Evolutionary conservation across 2,888 invertebrate species (phyloP).

Genomic region (Epinotia ramella): DNA sequence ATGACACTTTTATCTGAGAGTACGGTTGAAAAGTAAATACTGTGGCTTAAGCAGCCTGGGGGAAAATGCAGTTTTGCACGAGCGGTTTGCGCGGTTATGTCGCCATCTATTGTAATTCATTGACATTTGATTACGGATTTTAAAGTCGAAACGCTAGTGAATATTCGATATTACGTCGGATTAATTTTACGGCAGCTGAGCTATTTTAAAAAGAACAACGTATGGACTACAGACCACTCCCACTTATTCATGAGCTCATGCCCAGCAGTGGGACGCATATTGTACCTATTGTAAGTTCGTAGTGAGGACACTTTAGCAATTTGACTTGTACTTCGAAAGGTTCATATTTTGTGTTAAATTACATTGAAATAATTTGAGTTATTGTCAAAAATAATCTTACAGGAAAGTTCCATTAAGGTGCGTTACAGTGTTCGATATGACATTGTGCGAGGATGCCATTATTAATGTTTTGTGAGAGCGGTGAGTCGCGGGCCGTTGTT

Average conservation of each 20-base stretch:
- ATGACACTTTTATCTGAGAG: slow-evolving; percentile 82
- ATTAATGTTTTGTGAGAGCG: slow-evolving; percentile 60
- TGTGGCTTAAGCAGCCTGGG: slow-evolving; percentile 60
- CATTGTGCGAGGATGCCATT: slow-evolving; percentile 54
- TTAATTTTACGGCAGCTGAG: slow-evolving; percentile 52
- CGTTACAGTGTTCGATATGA: slow-evolving; percentile 55
- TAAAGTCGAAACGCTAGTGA: slow-evolving; percentile 54
- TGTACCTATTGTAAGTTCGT: neutral
- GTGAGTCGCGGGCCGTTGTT: slow-evolving; percentile 41
- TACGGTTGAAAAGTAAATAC: slow-evolving; percentile 80
- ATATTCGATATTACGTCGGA: slow-evolving; percentile 50
- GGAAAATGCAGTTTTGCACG: slow-evolving; percentile 65
- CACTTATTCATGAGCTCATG: too few species aligned
- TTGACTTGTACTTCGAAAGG: neutral
- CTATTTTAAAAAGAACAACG: slow-evolving; percentile 30
- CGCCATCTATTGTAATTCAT: slow-evolving; percentile 60
- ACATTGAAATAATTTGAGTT: slow-evolving; percentile 62
- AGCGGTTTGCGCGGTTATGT: slow-evolving; percentile 56
- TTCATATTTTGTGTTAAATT: neutral
- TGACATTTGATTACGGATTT: slow-evolving; percentile 63
- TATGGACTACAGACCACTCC: too few species aligned
- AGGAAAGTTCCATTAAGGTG: slow-evolving; percentile 75
- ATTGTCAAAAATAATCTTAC: slow-evolving; percentile 65
- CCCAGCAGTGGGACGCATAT: neutral
- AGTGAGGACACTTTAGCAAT: neutral